Evolutionary conservation across 37 sponge, comb jelly and placozoan species (phyloP), one percentile per base, ranked within the genome.

Genomic region (Amphimedon queenslandica): DNA sequence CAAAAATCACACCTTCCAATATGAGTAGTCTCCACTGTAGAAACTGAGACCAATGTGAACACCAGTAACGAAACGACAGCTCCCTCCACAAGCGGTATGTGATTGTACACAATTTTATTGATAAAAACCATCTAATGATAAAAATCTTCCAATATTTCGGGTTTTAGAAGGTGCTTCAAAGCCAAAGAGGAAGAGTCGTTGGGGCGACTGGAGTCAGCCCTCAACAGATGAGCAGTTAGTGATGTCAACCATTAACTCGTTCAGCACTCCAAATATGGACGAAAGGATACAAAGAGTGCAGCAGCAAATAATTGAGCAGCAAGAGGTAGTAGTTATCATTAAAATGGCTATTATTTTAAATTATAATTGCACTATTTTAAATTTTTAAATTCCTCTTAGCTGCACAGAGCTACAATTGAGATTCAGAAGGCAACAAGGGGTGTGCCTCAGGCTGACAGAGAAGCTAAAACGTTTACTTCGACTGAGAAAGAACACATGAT

Each of bases 401-500:
- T 84, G 85, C 69, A 79, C 66, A 71, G 40, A 63, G 18, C 80
- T 42, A 85, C 72, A 23, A 81, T 87, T 4, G 57, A 66, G 65
- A 71, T 88, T 35, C 51, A 58, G 31, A 57, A 33, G 35, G 82
- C 74, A 1, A 58, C 58, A 29, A 73, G 60, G 57, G 42, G 1
- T 25, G 35, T 18, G 8, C 13, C 13, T 8, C 13, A 8, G 10
- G 67, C 39, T 23, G 28, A 10, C 32, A 91, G 82, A 61, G 33
- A 71, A 40, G 70, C 55, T 66, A 67, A 76, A 72, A 95, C 94
- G 18, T 75, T 69, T 31, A 92, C 94, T 34, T 81, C 75, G 39
- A 95, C 95, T 11, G 91, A 94, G 3, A 94, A 94, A 94, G 99
- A 98, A 41, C 99, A 98, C 81, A 98, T 92, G 74, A 38, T 63